A percentile compares a stretch with the other conserved stretches of the same genome.
These are phyloP conservation scores for Drosophila fuyamai DNA, from an alignment of 1,140 invertebrate genomes.

Conservation along the genomic window DNA sequence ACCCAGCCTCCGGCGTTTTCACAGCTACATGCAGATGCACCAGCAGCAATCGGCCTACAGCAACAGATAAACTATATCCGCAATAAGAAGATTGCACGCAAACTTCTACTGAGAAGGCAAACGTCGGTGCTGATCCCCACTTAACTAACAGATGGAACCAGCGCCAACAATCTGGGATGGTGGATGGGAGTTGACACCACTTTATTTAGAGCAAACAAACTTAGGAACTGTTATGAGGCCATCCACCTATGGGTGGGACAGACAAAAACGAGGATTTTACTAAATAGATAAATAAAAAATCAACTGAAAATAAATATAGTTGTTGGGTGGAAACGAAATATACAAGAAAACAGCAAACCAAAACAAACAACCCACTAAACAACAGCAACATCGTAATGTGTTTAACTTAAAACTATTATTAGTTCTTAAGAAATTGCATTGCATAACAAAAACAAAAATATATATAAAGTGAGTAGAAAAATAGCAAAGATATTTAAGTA, in stretches of 20 bases:
- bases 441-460: conserved; percentile 48
- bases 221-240: conserved; percentile 6
- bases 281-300: conserved; percentile 37
- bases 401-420: conserved; percentile 71
- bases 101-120: conserved; percentile 55
- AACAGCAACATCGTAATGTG: conserved; percentile 78
- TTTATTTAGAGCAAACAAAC: conserved; percentile 28
- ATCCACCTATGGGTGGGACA: conserved; percentile 7
- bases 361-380: conserved; percentile 72
- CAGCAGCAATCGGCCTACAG: conserved; percentile 65
- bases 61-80: conserved; percentile 79
- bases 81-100: conserved; percentile 69
- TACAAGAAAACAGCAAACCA: conserved; percentile 32
- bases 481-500: conserved; percentile 21
- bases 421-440: conserved; percentile 67
- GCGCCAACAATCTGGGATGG: conserved; percentile 75
- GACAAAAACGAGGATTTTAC: conserved; percentile 17
- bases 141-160: conserved; percentile 55
- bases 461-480: conserved; percentile 20
- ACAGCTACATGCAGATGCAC: conserved; percentile 52
- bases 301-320: conserved; percentile 42
- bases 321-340: conserved; percentile 47
- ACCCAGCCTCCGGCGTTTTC: conserved; percentile 65
- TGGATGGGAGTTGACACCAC: conserved; percentile 68
- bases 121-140: conserved; percentile 24